Conservation (phyloP, 2,113 vertebrate species). For the Cyanoramphus novaezelandiae region DNA sequence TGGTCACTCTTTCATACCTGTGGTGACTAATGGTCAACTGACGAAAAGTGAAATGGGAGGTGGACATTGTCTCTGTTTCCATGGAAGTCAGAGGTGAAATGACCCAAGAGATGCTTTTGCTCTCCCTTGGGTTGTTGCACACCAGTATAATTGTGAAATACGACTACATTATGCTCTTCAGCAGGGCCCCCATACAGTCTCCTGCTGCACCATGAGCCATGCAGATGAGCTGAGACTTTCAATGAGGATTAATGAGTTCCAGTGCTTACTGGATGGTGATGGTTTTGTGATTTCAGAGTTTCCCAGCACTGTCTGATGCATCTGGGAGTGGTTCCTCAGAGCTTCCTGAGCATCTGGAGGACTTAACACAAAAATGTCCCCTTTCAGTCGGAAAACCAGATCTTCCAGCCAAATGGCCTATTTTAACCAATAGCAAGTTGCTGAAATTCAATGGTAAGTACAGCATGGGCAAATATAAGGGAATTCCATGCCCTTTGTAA, state of each 20-base stretch:
- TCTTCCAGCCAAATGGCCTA: background rate
- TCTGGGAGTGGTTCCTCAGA: background rate
- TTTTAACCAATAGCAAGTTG: background rate
- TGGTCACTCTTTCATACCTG: background rate
- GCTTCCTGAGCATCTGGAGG: background rate
- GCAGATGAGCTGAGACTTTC: background rate
- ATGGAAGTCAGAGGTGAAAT: background rate
- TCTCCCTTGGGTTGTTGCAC: background rate
- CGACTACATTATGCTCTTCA: background rate
- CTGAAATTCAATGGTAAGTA: background rate
- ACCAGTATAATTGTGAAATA: background rate
- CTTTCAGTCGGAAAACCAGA: background rate
- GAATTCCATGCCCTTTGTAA: background rate
- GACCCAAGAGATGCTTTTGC: background rate
- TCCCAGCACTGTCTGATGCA: background rate
- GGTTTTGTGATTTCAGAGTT: background rate
- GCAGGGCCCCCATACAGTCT: background rate
- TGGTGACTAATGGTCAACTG: background rate
- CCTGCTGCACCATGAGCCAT: background rate
- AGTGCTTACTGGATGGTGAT: background rate
- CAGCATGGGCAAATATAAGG: background rate
- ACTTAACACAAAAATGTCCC: background rate
- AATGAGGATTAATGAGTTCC: background rate
- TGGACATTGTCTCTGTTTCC: background rate
- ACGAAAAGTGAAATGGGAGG: background rate